Evolutionary conservation across 1,140 invertebrate genomes (phyloP).

Genomic region (Triops longicaudatus): DNA sequence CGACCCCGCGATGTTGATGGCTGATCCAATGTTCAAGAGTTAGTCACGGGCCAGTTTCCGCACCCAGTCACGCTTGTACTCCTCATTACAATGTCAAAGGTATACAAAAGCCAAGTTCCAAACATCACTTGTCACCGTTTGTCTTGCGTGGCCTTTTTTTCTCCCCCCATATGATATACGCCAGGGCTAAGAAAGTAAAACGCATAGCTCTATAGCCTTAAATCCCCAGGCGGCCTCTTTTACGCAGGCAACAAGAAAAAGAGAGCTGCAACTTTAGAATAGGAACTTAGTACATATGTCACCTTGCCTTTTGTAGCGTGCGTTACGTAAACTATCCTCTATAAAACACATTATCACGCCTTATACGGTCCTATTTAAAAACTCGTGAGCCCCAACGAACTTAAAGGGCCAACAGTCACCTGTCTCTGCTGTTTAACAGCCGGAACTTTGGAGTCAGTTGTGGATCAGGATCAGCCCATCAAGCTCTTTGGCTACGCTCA

Average conservation of each 20-base stretch:
- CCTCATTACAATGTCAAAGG: neutral
- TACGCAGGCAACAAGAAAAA: neutral
- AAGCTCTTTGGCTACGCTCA: slow-evolving; percentile 2
- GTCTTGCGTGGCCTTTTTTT: neutral
- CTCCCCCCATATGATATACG: neutral
- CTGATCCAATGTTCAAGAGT: neutral
- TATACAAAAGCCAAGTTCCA: neutral
- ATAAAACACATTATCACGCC: neutral
- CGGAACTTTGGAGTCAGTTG: slow-evolving; percentile 11
- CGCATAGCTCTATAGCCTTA: neutral
- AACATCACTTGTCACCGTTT: slow-evolving; percentile 2
- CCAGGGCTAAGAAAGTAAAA: neutral
- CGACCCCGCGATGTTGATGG: neutral
- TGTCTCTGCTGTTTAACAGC: slow-evolving; percentile 4
- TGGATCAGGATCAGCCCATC: slow-evolving; percentile 4
- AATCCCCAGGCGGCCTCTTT: neutral
- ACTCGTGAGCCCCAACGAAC: neutral
- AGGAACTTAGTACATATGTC: neutral
- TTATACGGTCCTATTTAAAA: neutral
- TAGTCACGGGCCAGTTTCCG: slow-evolving; percentile 13
- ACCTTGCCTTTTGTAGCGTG: neutral
- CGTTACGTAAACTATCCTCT: neutral
- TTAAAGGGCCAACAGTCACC: neutral
- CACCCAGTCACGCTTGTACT: neutral
- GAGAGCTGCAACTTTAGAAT: neutral